Percentiles rank a stretch among this genome's conserved stretches.
Evolutionary conservation across 2,797 vertebrate genomes (phyloP).

Genomic region (Hirundo rustica): DNA sequence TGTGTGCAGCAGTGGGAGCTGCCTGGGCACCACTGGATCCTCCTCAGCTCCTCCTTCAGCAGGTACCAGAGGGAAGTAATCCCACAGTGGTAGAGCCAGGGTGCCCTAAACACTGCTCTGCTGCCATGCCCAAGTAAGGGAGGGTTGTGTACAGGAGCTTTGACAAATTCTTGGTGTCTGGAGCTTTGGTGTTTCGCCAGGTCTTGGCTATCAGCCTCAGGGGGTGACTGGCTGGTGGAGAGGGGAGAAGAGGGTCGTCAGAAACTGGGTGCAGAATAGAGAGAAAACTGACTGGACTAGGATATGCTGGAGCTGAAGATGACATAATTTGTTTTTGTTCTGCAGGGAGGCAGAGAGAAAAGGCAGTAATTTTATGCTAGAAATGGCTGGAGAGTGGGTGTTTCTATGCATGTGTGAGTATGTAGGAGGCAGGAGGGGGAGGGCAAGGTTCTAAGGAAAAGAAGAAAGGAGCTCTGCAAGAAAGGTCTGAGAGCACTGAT

Average conservation of each 20-base stretch:
- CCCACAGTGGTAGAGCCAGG: accelerated
- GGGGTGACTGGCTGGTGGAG: not conserved
- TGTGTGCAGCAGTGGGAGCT: not conserved
- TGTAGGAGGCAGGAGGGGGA: not conserved
- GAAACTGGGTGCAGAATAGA: not conserved
- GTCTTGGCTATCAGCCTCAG: not conserved
- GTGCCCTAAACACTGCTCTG: not conserved
- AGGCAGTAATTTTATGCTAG: slow-evolving; percentile 11
- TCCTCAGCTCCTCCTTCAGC: not conserved
- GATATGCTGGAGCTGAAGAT: not conserved
- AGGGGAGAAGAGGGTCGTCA: not conserved
- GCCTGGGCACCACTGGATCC: accelerated
- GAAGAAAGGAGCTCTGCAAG: not conserved
- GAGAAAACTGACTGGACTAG: not conserved
- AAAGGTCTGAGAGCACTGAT: slow-evolving; percentile 2
- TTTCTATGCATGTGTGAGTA: not conserved
- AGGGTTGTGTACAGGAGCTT: not conserved
- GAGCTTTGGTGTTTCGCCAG: not conserved
- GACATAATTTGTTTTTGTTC: not conserved
- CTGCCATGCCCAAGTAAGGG: not conserved
- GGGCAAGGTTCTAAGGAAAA: not conserved
- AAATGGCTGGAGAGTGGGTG: slow-evolving; percentile 35
- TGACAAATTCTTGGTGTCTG: not conserved
- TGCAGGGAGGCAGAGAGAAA: not conserved
- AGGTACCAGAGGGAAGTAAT: not conserved